Evolutionary conservation across 2,113 vertebrate species (phyloP).

Genomic region (Oryzias woworae): DNA sequence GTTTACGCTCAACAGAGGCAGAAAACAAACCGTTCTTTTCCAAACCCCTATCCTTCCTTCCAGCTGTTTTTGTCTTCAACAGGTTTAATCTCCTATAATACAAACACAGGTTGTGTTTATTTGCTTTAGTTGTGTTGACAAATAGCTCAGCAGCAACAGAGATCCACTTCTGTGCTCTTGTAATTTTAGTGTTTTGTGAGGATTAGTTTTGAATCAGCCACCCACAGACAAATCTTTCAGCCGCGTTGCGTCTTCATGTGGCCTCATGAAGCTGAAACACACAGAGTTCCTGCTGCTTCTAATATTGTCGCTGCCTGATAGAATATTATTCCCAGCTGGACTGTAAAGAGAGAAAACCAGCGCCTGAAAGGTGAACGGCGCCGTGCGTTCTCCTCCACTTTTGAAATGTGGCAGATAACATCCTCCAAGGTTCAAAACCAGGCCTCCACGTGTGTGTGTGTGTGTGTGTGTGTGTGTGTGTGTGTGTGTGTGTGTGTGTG

Average conservation of each 20-base stretch:
- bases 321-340: slow-evolving; percentile 69
- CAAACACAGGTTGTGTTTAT: too few species aligned
- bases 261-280: slow-evolving; percentile 49
- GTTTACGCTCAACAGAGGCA: too few species aligned
- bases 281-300: slow-evolving; percentile 58
- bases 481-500: background rate
- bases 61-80: too few species aligned
- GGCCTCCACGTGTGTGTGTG: slow-evolving; percentile 19
- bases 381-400: slow-evolving; percentile 64
- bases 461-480: slow-evolving; percentile 17
- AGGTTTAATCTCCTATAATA: too few species aligned
- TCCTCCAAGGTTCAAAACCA: slow-evolving; percentile 68
- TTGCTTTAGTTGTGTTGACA: too few species aligned
- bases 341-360: slow-evolving; percentile 62
- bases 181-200: too few species aligned
- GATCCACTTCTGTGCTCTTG: too few species aligned
- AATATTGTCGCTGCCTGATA: slow-evolving; percentile 63
- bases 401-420: slow-evolving; percentile 75
- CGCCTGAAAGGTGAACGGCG: slow-evolving; percentile 73
- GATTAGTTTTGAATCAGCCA: slow-evolving; percentile 32
- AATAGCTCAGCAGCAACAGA: too few species aligned
- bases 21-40: too few species aligned
- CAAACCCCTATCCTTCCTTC: too few species aligned
- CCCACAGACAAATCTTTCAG: slow-evolving; percentile 57
- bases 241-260: slow-evolving; percentile 42